Evolutionary conservation across 2,888 invertebrate genomes (phyloP), one percentile per base, ranked within the genome.

Genomic region (Troides aeacus): DNA sequence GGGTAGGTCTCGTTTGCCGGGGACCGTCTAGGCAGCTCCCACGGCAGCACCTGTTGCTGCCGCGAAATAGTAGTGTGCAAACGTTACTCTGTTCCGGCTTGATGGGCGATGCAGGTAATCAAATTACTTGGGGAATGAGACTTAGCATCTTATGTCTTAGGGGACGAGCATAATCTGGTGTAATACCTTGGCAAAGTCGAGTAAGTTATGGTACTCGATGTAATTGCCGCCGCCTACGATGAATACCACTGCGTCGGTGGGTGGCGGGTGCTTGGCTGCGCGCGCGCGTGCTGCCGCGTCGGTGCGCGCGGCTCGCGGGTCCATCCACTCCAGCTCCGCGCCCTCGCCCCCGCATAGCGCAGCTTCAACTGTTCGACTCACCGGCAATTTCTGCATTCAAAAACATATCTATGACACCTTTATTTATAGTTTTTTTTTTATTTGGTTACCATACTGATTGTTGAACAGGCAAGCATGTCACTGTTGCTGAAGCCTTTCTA

Each of bases 201-300:
- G 95, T 71, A 99, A 94, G 94, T 99, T 99, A 88, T 99, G 99
- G 88, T 99, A 99, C 89, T 99, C 99, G 82, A 99, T 99, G 84
- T 99, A 99, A 93, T 99, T 99, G 64, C 99, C 98, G 71, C 98
- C 98, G 60, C 98, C 98, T 60, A 98, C 97, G 69, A 98, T 89
- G 88, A 98, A 98, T 15, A 98, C 97, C 70, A 98, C 95, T 5
- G 97, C 97, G 87, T 98, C 97, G 79, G 96, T 96, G 86, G 97
- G 97, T 73, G 96, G 94, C 72, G 95, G 92, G 90, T 78, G 94
- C 83, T 79, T 93, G 84, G 81, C 94, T 88, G 92, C 94, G 93
- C 89, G 95, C 93, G 83, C 75, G 12, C 86, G 93, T 77, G 86
- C 94, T 15, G 95, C 93, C 77, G 98, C 96, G 68, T 99, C 93